Evolutionary conservation across 2,888 invertebrate species (phyloP).

Genomic region (Villa cingulata): DNA sequence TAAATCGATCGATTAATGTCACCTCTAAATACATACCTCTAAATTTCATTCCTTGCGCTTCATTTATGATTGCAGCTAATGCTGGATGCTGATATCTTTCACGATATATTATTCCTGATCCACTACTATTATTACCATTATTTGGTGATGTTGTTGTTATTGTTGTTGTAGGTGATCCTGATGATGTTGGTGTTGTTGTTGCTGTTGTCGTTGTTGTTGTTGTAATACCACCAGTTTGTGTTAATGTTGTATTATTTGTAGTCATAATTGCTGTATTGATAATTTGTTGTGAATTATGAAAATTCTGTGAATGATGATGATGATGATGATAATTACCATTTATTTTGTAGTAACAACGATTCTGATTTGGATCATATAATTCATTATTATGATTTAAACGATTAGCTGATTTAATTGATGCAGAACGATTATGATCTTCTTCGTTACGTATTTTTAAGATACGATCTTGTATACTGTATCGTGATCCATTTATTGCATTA

Average conservation of each 20-base stretch:
- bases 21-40: constrained; percentile 27
- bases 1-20: too few species aligned
- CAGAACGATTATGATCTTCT: constrained; percentile 32
- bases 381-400: constrained; percentile 28
- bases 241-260: too few species aligned
- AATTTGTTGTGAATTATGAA: too few species aligned
- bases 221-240: too few species aligned
- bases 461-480: constrained; percentile 33
- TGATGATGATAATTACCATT: constrained; percentile 1
- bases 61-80: constrained; percentile 34
- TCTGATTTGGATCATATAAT: constrained; percentile 33
- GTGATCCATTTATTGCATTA: constrained; percentile 27
- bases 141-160: constrained; percentile 3
- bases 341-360: constrained; percentile 29
- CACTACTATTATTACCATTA: constrained; percentile 18
- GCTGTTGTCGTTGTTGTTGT: too few species aligned
- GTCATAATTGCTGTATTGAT: too few species aligned
- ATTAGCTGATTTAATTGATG: constrained; percentile 28
- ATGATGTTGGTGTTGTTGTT: too few species aligned
- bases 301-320: too few species aligned
- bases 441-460: constrained; percentile 33
- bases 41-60: constrained; percentile 33
- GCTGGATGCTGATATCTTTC: constrained; percentile 36
- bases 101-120: constrained; percentile 28
- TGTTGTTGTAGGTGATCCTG: too few species aligned